Conservation (phyloP, 2,888 invertebrate genomes). For the Caradrina clavipalpis region DNA sequence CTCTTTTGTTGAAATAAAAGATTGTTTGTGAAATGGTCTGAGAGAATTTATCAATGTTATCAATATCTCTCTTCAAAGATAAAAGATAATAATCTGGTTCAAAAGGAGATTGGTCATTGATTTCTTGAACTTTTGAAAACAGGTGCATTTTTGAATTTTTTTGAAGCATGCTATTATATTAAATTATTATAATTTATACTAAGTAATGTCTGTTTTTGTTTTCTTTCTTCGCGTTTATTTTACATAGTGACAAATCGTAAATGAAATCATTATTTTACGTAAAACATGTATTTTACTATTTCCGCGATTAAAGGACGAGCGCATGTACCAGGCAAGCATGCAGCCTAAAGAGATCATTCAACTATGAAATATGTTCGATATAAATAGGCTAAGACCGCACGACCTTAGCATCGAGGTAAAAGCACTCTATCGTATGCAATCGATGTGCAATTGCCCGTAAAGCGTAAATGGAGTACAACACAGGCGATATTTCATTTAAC, state of each 20-base stretch:
- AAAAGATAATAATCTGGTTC: not conserved
- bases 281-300: slow-evolving; percentile 47
- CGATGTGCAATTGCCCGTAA: slow-evolving; percentile 83
- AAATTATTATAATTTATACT: not conserved
- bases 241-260: not conserved
- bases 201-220: not conserved
- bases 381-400: slow-evolving; percentile 81
- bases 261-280: slow-evolving; percentile 10
- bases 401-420: slow-evolving; percentile 82
- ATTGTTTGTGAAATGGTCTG: not conserved
- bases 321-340: slow-evolving; percentile 55
- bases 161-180: not conserved
- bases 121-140: not conserved
- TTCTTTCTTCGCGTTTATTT: too few relatives aligned
- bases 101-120: not conserved
- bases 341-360: slow-evolving; percentile 65
- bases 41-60: slow-evolving; percentile 25
- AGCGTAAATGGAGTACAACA: slow-evolving; percentile 70
- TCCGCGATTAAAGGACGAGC: slow-evolving; percentile 32
- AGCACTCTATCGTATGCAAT: slow-evolving; percentile 85
- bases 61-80: slow-evolving; percentile 25
- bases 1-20: not conserved
- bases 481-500: slow-evolving; percentile 53
- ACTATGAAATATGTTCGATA: slow-evolving; percentile 69
- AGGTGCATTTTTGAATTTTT: not conserved